phyloP scores from a whole-genome alignment of 2,888 invertebrate genomes.

The Antheraea assamensis region DNA sequence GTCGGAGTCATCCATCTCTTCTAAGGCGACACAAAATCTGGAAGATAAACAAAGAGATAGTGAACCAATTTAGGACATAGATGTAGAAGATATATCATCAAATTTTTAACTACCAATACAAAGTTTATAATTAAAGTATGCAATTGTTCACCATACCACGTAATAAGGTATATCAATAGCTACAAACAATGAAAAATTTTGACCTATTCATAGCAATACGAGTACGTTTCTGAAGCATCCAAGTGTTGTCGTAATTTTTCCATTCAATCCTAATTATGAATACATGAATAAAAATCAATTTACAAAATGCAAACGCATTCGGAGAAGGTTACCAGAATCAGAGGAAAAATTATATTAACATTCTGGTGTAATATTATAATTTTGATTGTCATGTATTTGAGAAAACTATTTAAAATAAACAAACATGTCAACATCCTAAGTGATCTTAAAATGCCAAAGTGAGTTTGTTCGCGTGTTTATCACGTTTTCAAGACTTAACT shows the following conservation, averaged over 20 bases:
- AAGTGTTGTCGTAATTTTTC: no score
- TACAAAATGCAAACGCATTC: no score
- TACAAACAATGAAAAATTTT: not conserved
- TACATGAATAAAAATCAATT: no score
- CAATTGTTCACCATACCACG: not conserved
- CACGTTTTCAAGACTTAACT: no score
- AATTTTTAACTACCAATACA: not conserved
- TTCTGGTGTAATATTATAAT: no score
- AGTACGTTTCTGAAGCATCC: no score
- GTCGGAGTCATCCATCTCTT: constrained; percentile 82
- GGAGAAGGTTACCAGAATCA: not conserved
- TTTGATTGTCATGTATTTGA: not conserved
- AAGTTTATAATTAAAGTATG: not conserved
- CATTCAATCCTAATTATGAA: no score
- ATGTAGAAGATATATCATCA: not conserved
- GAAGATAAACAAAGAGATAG: not conserved
- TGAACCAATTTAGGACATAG: not conserved
- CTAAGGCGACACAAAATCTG: constrained; percentile 86
- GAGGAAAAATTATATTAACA: not conserved
- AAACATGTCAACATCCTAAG: no score
- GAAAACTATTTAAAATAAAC: not conserved
- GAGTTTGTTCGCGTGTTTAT: no score
- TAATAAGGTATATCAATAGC: not conserved
- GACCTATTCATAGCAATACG: not conserved
- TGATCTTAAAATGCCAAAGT: no score